A percentile compares a stretch with the other conserved stretches of the same genome.
phyloP scores from a whole-genome alignment of 2,797 vertebrate species.

The Hafferia zeledoni region DNA sequence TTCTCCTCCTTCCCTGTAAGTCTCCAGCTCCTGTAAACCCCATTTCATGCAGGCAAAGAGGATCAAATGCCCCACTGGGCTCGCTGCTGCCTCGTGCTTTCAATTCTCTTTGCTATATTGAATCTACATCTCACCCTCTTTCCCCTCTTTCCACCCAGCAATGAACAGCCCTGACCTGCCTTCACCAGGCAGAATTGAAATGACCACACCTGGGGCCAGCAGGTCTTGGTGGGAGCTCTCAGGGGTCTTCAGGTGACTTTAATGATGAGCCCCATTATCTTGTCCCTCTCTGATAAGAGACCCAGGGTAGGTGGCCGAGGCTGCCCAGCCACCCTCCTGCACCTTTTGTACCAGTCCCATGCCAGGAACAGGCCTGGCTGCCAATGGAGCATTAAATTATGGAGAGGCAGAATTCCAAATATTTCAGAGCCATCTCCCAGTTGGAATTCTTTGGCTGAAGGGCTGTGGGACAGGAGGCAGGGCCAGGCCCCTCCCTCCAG shows the following conservation, averaged over 20 bases:
- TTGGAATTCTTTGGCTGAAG: neutral
- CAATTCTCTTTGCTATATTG: neutral
- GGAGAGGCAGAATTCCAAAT: neutral
- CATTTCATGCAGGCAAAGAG: accelerated
- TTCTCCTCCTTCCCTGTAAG: neutral
- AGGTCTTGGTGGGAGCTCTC: neutral
- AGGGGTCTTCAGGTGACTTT: neutral
- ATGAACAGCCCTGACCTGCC: neutral
- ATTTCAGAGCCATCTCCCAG: neutral
- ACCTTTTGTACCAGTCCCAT: neutral
- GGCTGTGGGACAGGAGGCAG: neutral
- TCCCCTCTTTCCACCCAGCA: neutral
- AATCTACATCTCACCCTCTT: neutral
- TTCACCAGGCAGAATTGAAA: neutral
- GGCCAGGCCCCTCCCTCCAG: neutral
- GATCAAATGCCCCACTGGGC: neutral
- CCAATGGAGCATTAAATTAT: neutral
- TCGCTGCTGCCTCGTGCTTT: neutral
- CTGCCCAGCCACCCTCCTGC: neutral
- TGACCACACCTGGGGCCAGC: neutral
- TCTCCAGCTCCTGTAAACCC: neutral
- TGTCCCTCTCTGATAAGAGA: neutral
- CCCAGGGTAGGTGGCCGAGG: neutral
- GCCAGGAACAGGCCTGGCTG: neutral
- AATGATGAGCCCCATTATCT: neutral